These are phyloP conservation scores for Cydia amplana DNA, from an alignment of 1,140 invertebrate species.

Conservation along the genomic window DNA sequence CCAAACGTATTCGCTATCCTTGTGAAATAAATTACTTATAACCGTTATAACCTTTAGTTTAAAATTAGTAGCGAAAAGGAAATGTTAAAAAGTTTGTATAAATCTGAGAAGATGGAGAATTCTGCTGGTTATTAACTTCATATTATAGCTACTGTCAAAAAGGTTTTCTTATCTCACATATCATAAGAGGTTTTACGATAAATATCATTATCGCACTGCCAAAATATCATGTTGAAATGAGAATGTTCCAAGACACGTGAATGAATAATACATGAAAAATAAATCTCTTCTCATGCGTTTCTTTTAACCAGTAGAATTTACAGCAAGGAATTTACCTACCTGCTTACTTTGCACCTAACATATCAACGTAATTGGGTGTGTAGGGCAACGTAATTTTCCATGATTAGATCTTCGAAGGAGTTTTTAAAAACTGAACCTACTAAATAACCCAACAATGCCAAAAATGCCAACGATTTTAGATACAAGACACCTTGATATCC, in stretches of 20 bases:
- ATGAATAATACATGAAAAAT: constrained; percentile 78
- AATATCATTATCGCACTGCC: constrained; percentile 73
- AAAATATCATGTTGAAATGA: constrained; percentile 73
- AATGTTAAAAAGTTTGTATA: neutral
- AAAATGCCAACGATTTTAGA: too few species aligned
- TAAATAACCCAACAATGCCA: neutral
- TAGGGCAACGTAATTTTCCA: neutral
- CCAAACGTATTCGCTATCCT: neutral
- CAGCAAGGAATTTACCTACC: constrained; percentile 64
- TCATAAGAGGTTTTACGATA: constrained; percentile 58
- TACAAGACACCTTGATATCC: too few species aligned
- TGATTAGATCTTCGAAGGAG: neutral
- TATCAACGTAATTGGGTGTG: neutral
- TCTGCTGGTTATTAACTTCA: constrained; percentile 14
- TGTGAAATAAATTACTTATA: neutral
- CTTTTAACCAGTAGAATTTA: constrained; percentile 66
- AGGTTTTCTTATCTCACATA: constrained; percentile 37
- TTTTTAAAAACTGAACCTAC: too few species aligned
- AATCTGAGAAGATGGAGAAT: neutral
- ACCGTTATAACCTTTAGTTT: neutral
- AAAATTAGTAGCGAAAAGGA: neutral
- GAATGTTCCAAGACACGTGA: constrained; percentile 71
- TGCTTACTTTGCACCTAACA: neutral
- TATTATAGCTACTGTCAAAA: constrained; percentile 14
- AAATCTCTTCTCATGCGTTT: constrained; percentile 69